A percentile compares a stretch with the other conserved stretches of the same genome.
Evolutionary conservation across 1,140 invertebrate genomes (phyloP).

Genomic region (Ostrea denselamellosa): DNA sequence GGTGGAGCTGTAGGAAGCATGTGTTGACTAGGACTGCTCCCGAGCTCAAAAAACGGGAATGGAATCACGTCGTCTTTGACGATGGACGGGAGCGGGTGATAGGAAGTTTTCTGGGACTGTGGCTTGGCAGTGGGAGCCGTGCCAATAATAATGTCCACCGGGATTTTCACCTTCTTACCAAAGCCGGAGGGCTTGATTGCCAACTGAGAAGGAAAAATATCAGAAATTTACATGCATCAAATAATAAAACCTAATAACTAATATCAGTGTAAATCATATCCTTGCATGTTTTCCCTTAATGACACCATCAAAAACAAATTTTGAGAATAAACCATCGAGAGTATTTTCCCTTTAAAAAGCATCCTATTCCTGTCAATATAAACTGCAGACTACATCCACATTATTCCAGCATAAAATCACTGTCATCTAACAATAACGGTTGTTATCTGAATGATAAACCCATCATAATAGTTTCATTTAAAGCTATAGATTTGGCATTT

Average conservation of each 20-base stretch:
- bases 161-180: slow-evolving; percentile 72
- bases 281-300: too few species aligned
- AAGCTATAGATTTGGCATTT: too few species aligned
- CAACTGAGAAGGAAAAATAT: slow-evolving; percentile 62
- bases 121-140: slow-evolving; percentile 64
- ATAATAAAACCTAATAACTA: background rate
- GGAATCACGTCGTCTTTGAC: slow-evolving; percentile 65
- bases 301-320: background rate
- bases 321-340: background rate
- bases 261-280: background rate
- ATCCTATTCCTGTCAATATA: background rate
- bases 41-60: slow-evolving; percentile 70
- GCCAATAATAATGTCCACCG: slow-evolving; percentile 73
- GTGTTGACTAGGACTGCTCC: slow-evolving; percentile 63
- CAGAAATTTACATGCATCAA: background rate
- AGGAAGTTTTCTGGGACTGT: slow-evolving; percentile 66
- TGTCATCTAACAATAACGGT: too few species aligned
- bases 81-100: slow-evolving; percentile 71
- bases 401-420: too few species aligned
- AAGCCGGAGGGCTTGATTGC: slow-evolving; percentile 74
- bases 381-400: too few species aligned
- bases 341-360: background rate
- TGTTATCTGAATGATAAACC: background rate
- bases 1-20: slow-evolving; percentile 75
- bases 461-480: too few species aligned